Conservation (phyloP, 23 tunicate genomes). For the Styela plicata region DNA sequence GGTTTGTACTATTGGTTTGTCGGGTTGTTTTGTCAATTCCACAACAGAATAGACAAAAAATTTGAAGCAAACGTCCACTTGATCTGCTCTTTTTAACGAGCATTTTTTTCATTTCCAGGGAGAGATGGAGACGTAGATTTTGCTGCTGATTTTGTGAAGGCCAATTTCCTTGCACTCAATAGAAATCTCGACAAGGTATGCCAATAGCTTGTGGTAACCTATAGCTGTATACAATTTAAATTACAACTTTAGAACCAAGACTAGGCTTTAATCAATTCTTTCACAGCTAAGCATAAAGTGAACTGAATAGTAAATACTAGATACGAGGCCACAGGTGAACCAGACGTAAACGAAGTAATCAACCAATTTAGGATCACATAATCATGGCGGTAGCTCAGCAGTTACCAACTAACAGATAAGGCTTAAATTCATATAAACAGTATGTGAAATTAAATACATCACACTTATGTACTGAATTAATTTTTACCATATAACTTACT, state of each 20-base stretch:
- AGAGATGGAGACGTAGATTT: slow-evolving; percentile 19
- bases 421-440: no score
- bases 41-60: background rate
- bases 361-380: background rate
- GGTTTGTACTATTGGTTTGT: no score
- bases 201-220: background rate
- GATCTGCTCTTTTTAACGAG: background rate
- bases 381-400: no score
- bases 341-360: background rate
- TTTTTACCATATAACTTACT: no score
- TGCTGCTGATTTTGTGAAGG: slow-evolving; percentile 19
- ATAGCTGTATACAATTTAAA: background rate
- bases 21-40: background rate
- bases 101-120: background rate
- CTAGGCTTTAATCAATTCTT: no score
- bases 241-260: no score
- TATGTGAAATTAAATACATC: no score
- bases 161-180: slow-evolving; percentile 13
- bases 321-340: no score
- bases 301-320: background rate
- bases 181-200: background rate
- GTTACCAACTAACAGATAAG: no score
- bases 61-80: background rate
- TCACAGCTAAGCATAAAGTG: no score
- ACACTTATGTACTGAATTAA: no score